Conservation (phyloP, 1,140 invertebrate genomes). For the Oreohelix idahoensis region DNA sequence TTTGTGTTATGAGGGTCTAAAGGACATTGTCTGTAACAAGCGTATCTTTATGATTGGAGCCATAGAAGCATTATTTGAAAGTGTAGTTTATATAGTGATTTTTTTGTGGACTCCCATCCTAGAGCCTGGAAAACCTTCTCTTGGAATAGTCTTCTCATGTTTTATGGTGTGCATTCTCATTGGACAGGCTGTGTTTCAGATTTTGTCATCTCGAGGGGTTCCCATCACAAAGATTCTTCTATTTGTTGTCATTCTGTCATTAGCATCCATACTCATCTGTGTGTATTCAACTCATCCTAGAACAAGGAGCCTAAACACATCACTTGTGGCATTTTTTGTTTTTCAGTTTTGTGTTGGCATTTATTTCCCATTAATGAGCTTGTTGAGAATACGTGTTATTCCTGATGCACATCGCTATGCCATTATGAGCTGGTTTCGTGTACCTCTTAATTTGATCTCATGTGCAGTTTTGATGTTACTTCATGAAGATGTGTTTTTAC, state of each 20-base stretch:
- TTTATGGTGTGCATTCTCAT: slow-evolving; percentile 83
- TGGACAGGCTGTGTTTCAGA: slow-evolving; percentile 78
- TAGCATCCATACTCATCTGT: slow-evolving; percentile 64
- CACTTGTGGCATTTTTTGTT: slow-evolving; percentile 78
- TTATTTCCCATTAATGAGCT: slow-evolving; percentile 76
- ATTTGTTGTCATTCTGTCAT: slow-evolving; percentile 65
- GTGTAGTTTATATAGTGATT: slow-evolving; percentile 83
- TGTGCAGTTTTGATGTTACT: slow-evolving; percentile 73
- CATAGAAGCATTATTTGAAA: slow-evolving; percentile 82
- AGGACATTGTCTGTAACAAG: slow-evolving; percentile 70
- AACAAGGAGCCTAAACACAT: slow-evolving; percentile 57
- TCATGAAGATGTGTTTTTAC: slow-evolving; percentile 72
- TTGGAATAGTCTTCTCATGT: slow-evolving; percentile 76
- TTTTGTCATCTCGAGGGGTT: slow-evolving; percentile 69
- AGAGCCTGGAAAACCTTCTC: slow-evolving; percentile 72
- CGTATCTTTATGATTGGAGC: slow-evolving; percentile 78
- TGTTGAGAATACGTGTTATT: slow-evolving; percentile 77
- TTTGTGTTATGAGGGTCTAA: slow-evolving; percentile 71
- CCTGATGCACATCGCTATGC: slow-evolving; percentile 75
- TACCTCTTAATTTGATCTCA: slow-evolving; percentile 72
- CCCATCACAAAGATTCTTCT: slow-evolving; percentile 70
- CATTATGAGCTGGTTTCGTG: slow-evolving; percentile 73
- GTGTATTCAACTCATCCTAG: slow-evolving; percentile 66
- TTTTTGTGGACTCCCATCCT: slow-evolving; percentile 83
- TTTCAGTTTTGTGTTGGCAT: slow-evolving; percentile 77